Evolutionary conservation across 2,113 vertebrate genomes (phyloP).

Genomic region (Sclerurus mexicanus): DNA sequence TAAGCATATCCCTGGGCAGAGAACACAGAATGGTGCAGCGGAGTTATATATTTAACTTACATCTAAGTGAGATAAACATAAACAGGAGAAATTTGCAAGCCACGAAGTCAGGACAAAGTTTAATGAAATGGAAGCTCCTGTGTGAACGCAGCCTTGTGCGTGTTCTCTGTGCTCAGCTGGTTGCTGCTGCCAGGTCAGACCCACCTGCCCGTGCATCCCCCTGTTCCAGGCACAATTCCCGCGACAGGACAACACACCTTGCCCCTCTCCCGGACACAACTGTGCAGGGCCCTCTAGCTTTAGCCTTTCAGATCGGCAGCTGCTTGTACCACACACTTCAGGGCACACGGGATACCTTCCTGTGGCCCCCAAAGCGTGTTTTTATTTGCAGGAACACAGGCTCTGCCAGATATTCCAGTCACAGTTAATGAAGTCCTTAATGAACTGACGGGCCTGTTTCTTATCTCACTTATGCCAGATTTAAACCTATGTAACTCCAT

Average conservation of each 20-base stretch:
- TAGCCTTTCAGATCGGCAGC: neutral
- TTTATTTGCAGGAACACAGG: slow-evolving; percentile 29
- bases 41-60: slow-evolving; percentile 6
- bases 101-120: neutral
- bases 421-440: slow-evolving; percentile 60
- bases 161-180: neutral
- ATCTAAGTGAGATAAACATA: neutral
- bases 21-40: neutral
- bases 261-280: neutral
- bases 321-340: neutral
- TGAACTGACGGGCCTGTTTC: slow-evolving; percentile 40
- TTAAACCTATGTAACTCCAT: slow-evolving; percentile 62
- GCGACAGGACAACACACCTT: accelerated
- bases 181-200: neutral
- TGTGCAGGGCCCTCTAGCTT: neutral
- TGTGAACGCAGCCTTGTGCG: neutral
- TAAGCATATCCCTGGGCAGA: neutral
- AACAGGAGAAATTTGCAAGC: neutral
- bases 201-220: neutral
- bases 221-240: neutral
- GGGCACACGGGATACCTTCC: neutral
- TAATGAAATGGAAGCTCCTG: neutral
- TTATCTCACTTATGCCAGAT: slow-evolving; percentile 58
- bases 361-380: neutral
- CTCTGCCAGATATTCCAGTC: slow-evolving; percentile 10